phyloP scores from a whole-genome alignment of 1,140 invertebrate genomes.

The Orchesella cincta region DNA sequence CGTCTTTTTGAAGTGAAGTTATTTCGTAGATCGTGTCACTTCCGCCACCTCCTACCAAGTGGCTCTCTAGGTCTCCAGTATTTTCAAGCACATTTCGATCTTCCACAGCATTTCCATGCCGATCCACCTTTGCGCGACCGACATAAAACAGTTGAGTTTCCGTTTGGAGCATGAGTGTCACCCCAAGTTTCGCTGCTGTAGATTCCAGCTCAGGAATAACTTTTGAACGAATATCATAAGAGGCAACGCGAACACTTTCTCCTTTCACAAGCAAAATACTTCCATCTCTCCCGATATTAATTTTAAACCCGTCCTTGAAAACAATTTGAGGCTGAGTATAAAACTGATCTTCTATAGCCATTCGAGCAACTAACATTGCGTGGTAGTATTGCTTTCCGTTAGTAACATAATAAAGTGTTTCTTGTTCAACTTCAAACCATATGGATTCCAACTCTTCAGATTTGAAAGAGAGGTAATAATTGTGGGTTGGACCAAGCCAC shows the following conservation, averaged over 20 bases:
- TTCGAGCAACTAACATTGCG: not conserved
- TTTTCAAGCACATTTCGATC: not conserved
- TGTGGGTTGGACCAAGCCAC: not conserved
- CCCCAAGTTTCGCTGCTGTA: not conserved
- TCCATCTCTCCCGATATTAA: not conserved
- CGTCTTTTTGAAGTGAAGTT: not conserved
- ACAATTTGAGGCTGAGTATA: not conserved
- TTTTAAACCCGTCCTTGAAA: not conserved
- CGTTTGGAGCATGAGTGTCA: not conserved
- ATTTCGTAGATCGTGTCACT: slow-evolving; percentile 6
- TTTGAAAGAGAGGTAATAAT: not conserved
- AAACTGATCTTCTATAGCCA: not conserved
- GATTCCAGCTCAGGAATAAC: not conserved
- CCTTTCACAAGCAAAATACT: not conserved
- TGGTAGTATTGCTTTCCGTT: not conserved
- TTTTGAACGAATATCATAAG: not conserved
- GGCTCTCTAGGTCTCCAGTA: not conserved
- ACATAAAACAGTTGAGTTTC: not conserved
- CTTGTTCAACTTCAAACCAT: not conserved
- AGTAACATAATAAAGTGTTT: not conserved
- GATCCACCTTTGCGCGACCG: not conserved
- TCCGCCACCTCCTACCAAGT: not conserved
- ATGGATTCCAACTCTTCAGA: not conserved
- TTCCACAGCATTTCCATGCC: not conserved
- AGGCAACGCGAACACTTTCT: too few relatives aligned